phyloP scores from a whole-genome alignment of 2,888 invertebrate species.

The Orgyia antiqua region DNA sequence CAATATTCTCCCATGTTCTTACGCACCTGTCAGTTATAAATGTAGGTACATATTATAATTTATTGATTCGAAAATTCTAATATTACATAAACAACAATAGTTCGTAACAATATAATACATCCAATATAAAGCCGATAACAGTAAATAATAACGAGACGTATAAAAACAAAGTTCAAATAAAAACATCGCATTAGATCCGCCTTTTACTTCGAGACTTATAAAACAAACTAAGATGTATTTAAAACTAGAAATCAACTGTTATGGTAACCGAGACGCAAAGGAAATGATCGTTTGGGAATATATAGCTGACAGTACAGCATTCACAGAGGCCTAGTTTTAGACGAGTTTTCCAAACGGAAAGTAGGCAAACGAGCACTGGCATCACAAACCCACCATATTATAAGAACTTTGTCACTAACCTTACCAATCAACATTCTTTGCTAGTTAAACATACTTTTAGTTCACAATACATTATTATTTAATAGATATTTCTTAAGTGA shows the following conservation, averaged over 20 bases:
- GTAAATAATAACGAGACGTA: background rate
- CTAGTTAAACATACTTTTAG: background rate
- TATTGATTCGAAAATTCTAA: too few species aligned
- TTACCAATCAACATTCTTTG: constrained; percentile 11
- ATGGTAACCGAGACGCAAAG: constrained; percentile 14
- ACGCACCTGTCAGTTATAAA: too few species aligned
- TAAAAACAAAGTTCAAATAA: constrained; percentile 2
- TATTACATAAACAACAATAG: too few species aligned
- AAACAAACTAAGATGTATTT: constrained; percentile 10
- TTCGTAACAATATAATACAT: too few species aligned
- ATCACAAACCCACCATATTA: constrained; percentile 36
- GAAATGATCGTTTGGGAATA: constrained; percentile 50
- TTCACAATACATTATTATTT: background rate
- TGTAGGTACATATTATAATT: too few species aligned
- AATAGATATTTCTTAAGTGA: too few species aligned
- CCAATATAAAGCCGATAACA: background rate
- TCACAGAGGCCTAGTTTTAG: constrained; percentile 56
- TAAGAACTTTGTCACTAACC: constrained; percentile 26
- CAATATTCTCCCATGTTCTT: too few species aligned
- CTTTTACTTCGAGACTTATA: constrained; percentile 8
- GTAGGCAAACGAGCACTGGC: constrained; percentile 54
- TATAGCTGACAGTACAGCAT: constrained; percentile 45
- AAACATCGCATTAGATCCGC: constrained; percentile 1
- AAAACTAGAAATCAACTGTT: constrained; percentile 20
- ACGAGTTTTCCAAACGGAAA: constrained; percentile 73